phyloP scores from a whole-genome alignment of 2,888 invertebrate species.

The Nomada flava region DNA sequence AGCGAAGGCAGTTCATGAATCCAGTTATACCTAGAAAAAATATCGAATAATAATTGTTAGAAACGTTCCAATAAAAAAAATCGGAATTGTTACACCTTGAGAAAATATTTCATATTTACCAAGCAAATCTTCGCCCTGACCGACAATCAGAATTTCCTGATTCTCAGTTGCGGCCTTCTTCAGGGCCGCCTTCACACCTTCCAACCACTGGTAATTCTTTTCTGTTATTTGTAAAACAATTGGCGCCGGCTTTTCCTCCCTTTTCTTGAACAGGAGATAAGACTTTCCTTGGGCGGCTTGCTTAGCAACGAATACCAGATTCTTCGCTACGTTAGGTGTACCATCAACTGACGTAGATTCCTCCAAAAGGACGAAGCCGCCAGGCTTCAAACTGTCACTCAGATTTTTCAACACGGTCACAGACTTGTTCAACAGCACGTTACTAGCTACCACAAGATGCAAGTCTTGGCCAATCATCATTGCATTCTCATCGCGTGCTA shows the following conservation, averaged over 20 bases:
- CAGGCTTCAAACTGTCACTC: conserved; percentile 87
- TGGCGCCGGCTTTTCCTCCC: conserved; percentile 80
- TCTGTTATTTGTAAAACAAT: conserved; percentile 89
- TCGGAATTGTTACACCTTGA: not conserved
- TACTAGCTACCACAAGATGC: conserved; percentile 89
- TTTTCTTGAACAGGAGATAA: conserved; percentile 89
- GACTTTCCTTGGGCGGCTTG: conserved; percentile 88
- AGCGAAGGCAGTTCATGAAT: conserved; percentile 94
- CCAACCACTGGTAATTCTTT: conserved; percentile 92
- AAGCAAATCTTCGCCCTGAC: conserved; percentile 87
- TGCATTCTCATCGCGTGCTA: conserved; percentile 87
- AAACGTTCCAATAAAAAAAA: not conserved
- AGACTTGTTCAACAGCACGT: conserved; percentile 87
- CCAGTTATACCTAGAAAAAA: conserved; percentile 91
- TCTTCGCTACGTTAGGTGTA: conserved; percentile 74
- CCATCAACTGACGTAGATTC: conserved; percentile 85
- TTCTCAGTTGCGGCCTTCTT: conserved; percentile 87
- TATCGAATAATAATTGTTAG: not conserved
- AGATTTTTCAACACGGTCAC: conserved; percentile 86
- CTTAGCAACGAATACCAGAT: conserved; percentile 86
- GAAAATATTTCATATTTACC: conserved; percentile 61
- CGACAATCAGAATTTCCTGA: conserved; percentile 88
- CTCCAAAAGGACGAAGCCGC: conserved; percentile 91
- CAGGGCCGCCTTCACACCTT: conserved; percentile 90
- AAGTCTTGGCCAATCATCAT: conserved; percentile 88